These are phyloP conservation scores for Penaeus japonicus DNA, from an alignment of 1,140 invertebrate species.

Conservation along the genomic window DNA sequence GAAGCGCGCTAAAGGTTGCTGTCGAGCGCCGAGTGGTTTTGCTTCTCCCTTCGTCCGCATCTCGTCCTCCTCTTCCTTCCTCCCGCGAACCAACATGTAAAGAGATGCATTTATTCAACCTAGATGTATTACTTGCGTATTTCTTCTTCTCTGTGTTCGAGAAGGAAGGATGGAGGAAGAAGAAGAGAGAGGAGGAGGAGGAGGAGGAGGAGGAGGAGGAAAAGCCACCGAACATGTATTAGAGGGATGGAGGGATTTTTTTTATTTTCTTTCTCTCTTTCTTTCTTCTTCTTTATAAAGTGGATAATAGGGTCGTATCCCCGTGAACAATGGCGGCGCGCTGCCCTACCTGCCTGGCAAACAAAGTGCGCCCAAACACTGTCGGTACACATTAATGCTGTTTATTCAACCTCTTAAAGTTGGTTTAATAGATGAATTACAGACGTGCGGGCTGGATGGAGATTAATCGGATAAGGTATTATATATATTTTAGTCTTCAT, in stretches of 20 bases:
- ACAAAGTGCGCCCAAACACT: slow-evolving; percentile 22
- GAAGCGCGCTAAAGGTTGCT: slow-evolving; percentile 45
- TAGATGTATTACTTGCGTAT: too few relatives aligned
- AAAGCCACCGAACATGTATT: background rate
- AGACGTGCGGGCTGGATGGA: slow-evolving; percentile 26
- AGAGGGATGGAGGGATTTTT: too few relatives aligned
- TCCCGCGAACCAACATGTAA: too few relatives aligned
- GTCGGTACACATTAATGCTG: slow-evolving; percentile 31
- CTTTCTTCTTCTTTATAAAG: background rate
- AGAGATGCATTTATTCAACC: too few relatives aligned
- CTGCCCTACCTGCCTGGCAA: slow-evolving; percentile 42
- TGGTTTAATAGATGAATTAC: slow-evolving; percentile 47
- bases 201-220: background rate
- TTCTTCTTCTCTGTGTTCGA: too few relatives aligned
- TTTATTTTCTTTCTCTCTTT: too few relatives aligned
- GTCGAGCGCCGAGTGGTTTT: background rate
- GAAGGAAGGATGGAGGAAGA: background rate
- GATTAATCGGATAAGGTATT: slow-evolving; percentile 28
- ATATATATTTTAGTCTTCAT: background rate
- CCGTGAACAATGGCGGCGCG: slow-evolving; percentile 44
- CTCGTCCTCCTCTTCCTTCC: too few relatives aligned
- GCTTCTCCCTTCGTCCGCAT: too few relatives aligned
- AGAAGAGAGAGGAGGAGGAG: background rate
- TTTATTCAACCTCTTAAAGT: slow-evolving; percentile 44
- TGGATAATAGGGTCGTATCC: slow-evolving; percentile 42